Evolutionary conservation across 2,113 vertebrate genomes (phyloP), one percentile per base, ranked within the genome.

Genomic region (Nyctibius bracteatus): DNA sequence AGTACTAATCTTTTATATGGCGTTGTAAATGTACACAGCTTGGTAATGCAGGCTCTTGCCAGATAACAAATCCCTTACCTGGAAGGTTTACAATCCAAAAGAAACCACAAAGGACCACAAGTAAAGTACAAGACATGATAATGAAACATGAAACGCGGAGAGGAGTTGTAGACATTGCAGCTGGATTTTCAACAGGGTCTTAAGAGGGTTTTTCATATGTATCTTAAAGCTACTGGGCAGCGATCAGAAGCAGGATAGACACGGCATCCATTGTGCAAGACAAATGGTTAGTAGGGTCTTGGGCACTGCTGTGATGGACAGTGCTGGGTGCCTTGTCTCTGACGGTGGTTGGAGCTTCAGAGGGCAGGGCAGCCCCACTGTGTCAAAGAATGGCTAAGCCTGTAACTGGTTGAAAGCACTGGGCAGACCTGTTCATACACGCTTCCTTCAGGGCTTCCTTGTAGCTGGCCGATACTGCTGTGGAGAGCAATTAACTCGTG

Each of bases 1-100:
- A 96, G 47, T 33, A 15, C 62, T 96, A 88, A 92, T 96, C 94
- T 95, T 95, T 96, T 95, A 86, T 91, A 92, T 30, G 61, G 81
- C 5, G 49, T 88, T 88, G 80, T 94, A 87, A 87, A 82, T 21
- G 61, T 92, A 84, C 86, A 39, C 88, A 82, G 78, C 70, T 74
- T 72, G 28, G 52, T 68, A 63, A 7, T 0, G 22, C 73, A 25
- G 88, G 41, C 61, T 59, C 31, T 83, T 88, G 95, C 95, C 86
- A 94, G 94, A 93, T 97, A 95, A 97, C 86, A 71, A 51, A 86
- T 89, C 65, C 68, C 52, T 78, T 88, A 46, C 63, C 13, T 8
- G 0, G 25, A 46, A 79, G 75, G 65, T 86, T 91, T 94, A 35
- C 65, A 63, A 16, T 70, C 68, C 59, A 35, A 67, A 46, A 46